phyloP scores from a whole-genome alignment of 2,113 vertebrate genomes.

The Hucho hucho region DNA sequence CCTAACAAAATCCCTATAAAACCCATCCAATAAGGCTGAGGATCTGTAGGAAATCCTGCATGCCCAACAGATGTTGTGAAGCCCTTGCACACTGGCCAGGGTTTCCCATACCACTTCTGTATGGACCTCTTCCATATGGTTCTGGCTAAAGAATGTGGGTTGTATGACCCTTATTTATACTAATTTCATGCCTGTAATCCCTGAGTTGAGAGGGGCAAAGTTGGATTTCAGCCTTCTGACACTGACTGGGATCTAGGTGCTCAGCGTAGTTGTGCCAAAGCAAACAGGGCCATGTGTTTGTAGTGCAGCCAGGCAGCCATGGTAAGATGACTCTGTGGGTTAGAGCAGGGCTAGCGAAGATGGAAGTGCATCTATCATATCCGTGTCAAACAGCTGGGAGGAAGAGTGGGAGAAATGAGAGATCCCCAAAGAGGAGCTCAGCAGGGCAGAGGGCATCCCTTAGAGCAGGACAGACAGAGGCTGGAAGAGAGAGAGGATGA shows the following conservation, averaged over 20 bases:
- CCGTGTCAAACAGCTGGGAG: slow-evolving; percentile 38
- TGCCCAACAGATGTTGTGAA: slow-evolving; percentile 29
- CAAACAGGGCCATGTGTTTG: background rate
- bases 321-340: background rate
- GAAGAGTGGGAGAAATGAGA: slow-evolving; percentile 16
- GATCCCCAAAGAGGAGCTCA: slow-evolving; percentile 36
- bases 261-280: background rate
- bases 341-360: background rate
- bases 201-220: slow-evolving; percentile 17
- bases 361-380: background rate
- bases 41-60: slow-evolving; percentile 14
- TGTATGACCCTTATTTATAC: background rate
- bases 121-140: slow-evolving; percentile 29
- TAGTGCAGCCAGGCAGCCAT: background rate
- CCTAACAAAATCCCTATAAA: slow-evolving; percentile 9
- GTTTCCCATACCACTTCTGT: slow-evolving; percentile 12
- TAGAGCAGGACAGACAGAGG: background rate
- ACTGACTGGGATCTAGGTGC: slow-evolving; percentile 8
- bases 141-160: slow-evolving; percentile 33
- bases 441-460: slow-evolving; percentile 39
- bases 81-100: slow-evolving; percentile 1
- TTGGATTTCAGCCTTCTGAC: slow-evolving; percentile 5
- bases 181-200: slow-evolving; percentile 10
- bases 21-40: background rate
- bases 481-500: background rate